phyloP scores from a whole-genome alignment of 2,797 vertebrate species.

The Scolopax bukidnonensis region DNA sequence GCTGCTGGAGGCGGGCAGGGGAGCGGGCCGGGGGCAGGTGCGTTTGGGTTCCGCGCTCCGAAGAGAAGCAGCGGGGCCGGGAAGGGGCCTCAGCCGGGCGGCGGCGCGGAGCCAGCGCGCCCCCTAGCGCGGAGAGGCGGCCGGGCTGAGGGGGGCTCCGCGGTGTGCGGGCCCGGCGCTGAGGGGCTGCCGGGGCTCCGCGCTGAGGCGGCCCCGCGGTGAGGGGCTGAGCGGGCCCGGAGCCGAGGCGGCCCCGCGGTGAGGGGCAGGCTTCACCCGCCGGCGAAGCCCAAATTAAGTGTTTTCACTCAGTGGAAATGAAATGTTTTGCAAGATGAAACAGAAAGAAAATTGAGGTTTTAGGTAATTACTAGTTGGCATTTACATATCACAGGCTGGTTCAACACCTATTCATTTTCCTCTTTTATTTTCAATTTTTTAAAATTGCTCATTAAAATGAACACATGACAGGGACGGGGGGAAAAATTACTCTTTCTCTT shows the following conservation, averaged over 20 bases:
- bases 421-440: slow-evolving; percentile 86
- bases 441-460: slow-evolving; percentile 85
- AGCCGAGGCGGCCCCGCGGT: neutral
- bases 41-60: neutral
- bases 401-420: slow-evolving; percentile 88
- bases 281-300: slow-evolving; percentile 75
- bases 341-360: slow-evolving; percentile 86
- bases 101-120: neutral
- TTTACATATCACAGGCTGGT: slow-evolving; percentile 86
- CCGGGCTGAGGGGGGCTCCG: neutral
- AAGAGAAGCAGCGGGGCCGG: neutral
- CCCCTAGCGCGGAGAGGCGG: neutral
- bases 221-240: too few species aligned
- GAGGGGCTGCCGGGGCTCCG: neutral
- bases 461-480: slow-evolving; percentile 80
- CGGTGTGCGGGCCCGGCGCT: neutral
- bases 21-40: neutral
- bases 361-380: slow-evolving; percentile 87
- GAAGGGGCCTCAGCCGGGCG: neutral
- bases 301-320: slow-evolving; percentile 84
- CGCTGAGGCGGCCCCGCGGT: neutral
- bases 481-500: slow-evolving; percentile 67
- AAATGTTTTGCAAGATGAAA: slow-evolving; percentile 87
- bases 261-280: neutral
- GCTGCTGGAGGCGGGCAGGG: neutral